Conservation (phyloP, 1,140 invertebrate species). For the Mylabris phalerata region DNA sequence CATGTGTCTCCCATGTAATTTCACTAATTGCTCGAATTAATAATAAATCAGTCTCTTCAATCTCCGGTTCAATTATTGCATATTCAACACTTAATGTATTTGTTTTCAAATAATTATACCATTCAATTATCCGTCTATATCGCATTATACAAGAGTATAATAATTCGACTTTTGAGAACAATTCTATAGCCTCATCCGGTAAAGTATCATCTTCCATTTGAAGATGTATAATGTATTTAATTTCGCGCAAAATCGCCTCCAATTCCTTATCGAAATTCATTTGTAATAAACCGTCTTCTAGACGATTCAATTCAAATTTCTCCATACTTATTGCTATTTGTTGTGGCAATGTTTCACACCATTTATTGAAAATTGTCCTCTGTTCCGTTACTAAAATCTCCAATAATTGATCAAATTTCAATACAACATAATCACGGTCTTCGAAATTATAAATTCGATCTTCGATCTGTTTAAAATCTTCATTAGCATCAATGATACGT, state of each 20-base stretch:
- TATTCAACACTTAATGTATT: slow-evolving; percentile 60
- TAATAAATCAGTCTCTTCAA: slow-evolving; percentile 55
- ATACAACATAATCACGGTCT: slow-evolving; percentile 32
- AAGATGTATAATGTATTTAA: slow-evolving; percentile 56
- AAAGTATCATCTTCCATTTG: slow-evolving; percentile 43
- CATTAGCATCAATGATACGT: slow-evolving; percentile 55
- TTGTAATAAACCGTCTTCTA: slow-evolving; percentile 26
- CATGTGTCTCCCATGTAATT: slow-evolving; percentile 62
- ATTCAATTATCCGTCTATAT: slow-evolving; percentile 49
- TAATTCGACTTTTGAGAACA: slow-evolving; percentile 50
- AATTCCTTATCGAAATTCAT: slow-evolving; percentile 48
- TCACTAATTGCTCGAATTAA: slow-evolving; percentile 54
- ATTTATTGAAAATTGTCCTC: slow-evolving; percentile 37
- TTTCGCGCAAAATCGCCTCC: slow-evolving; percentile 51
- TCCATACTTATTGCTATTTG: slow-evolving; percentile 38
- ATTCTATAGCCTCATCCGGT: slow-evolving; percentile 49
- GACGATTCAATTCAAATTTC: slow-evolving; percentile 38
- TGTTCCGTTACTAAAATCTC: slow-evolving; percentile 35
- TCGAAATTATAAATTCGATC: slow-evolving; percentile 41
- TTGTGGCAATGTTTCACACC: slow-evolving; percentile 38
- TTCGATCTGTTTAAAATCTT: slow-evolving; percentile 49
- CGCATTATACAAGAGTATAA: slow-evolving; percentile 43
- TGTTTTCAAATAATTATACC: slow-evolving; percentile 63
- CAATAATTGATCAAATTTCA: slow-evolving; percentile 42
- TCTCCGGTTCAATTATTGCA: slow-evolving; percentile 58